Conservation (phyloP, 2,797 vertebrate genomes). For the Lagocephalus sceleratus region DNA sequence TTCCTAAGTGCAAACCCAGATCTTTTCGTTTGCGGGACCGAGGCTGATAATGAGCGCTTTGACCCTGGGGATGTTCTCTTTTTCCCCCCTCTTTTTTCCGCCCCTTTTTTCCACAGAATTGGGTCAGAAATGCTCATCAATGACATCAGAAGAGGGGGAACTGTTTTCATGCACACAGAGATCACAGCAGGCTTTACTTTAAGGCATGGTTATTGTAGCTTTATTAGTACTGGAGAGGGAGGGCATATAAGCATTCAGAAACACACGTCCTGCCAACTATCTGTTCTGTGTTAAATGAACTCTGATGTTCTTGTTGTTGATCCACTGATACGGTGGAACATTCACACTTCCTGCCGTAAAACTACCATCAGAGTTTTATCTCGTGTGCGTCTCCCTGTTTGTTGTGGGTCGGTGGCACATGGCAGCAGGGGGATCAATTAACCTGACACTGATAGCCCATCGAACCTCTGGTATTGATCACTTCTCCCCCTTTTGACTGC, state of each 20-base stretch:
- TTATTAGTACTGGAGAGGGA: conserved; percentile 55
- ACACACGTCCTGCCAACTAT: conserved; percentile 49
- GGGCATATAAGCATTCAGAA: conserved; percentile 49
- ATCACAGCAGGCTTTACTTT: conserved; percentile 15
- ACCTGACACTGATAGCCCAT: conserved; percentile 18
- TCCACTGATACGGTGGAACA: conserved; percentile 31
- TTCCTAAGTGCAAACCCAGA: not conserved
- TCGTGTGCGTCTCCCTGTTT: not conserved
- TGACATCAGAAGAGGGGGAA: conserved; percentile 21
- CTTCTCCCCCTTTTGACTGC: conserved; percentile 32
- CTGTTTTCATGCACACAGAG: conserved; percentile 28
- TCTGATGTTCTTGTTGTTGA: conserved; percentile 34
- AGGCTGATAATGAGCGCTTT: conserved; percentile 46
- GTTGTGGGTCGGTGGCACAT: not conserved
- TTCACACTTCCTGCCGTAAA: conserved; percentile 15
- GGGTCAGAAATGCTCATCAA: conserved; percentile 46
- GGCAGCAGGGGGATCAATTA: conserved; percentile 9
- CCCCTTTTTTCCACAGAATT: conserved; percentile 28
- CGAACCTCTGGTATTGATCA: conserved; percentile 38
- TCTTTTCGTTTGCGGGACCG: conserved; percentile 12
- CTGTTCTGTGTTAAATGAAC: conserved; percentile 48
- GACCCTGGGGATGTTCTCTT: conserved; percentile 41
- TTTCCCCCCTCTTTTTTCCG: conserved; percentile 1
- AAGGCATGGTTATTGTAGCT: conserved; percentile 43
- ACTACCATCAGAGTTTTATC: conserved; percentile 6